Evolutionary conservation across 2,113 vertebrate species (phyloP), one percentile per base, ranked within the genome.

Genomic region (Cyprinodon brontotheroides): DNA sequence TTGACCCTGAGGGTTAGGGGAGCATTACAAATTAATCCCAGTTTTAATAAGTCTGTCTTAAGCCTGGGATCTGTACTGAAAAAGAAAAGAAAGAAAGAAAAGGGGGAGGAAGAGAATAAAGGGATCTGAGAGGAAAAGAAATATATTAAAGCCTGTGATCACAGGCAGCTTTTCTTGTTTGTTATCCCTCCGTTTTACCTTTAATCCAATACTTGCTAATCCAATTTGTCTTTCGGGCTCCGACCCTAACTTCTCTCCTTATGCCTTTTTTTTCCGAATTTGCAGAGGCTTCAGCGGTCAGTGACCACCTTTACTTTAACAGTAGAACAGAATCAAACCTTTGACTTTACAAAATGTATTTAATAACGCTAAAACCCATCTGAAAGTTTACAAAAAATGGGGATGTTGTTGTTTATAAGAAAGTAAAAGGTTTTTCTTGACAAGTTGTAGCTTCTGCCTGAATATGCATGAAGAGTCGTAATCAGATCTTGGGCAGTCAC

Each of bases 141-240:
- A 95, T 94, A 93, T 95, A 94, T 94, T 94, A 95, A 96, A 97
- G 91, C 96, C 96, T 97, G 95, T 96, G 96, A 99, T 98, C 96
- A 96, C 96, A 97, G 96, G 90, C 93, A 96, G 96, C 96, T 95
- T 96, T 96, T 96, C 95, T 97, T 97, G 96, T 97, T 98, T 97
- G 96, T 98, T 95, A 95, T 96, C 95, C 94, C 95, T 95, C 95
- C 95, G 94, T 96, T 96, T 97, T 96, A 96, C 96, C 96, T 96
- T 98, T 98, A 98, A 99, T 98, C 96, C 97, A 97, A 97, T 97
- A 96, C 95, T 92, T 95, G 95, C 95, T 99, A 98, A 99, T 99
- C 97, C 97, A 99, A 98, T 99, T 98, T 98, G 96, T 96, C 96
- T 95, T 96, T 97, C 95, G 92, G 94, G 96, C 95, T 96, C 94